Evolutionary conservation across 2,113 vertebrate species (phyloP).

Genomic region (Gymnarchus niloticus): DNA sequence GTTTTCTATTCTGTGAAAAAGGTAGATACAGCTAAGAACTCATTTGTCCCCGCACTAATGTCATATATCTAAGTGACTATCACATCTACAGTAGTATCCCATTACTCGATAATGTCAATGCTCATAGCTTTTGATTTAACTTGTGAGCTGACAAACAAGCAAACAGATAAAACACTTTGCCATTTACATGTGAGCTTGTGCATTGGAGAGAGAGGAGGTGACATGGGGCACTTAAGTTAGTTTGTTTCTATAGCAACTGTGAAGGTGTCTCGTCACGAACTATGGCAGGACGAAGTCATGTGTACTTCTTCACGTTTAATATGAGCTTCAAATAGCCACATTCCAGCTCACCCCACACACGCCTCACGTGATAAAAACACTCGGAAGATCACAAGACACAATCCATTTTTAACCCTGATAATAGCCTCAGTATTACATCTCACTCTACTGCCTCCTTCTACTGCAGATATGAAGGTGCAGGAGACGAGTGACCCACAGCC

Average conservation of each 20-base stretch:
- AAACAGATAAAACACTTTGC: background rate
- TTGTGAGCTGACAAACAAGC: too few relatives aligned
- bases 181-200: background rate
- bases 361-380: slow-evolving; percentile 9
- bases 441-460: background rate
- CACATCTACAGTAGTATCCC: too few relatives aligned
- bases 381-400: slow-evolving; percentile 3
- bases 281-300: background rate
- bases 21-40: too few relatives aligned
- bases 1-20: too few relatives aligned
- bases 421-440: background rate
- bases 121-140: too few relatives aligned
- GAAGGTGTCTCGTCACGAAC: background rate
- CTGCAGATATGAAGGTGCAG: background rate
- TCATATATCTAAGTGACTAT: too few relatives aligned
- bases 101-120: too few relatives aligned
- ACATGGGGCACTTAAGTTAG: background rate
- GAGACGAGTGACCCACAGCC: background rate
- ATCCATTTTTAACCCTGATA: slow-evolving; percentile 16
- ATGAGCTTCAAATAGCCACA: background rate
- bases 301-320: background rate
- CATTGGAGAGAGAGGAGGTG: background rate
- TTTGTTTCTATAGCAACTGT: slow-evolving; percentile 1
- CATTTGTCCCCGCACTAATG: too few relatives aligned
- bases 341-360: background rate